A percentile compares a stretch with the other conserved stretches of the same genome.
Evolutionary conservation across 2,888 invertebrate species (phyloP).

Genomic region (Tenthredo scrophulariae): DNA sequence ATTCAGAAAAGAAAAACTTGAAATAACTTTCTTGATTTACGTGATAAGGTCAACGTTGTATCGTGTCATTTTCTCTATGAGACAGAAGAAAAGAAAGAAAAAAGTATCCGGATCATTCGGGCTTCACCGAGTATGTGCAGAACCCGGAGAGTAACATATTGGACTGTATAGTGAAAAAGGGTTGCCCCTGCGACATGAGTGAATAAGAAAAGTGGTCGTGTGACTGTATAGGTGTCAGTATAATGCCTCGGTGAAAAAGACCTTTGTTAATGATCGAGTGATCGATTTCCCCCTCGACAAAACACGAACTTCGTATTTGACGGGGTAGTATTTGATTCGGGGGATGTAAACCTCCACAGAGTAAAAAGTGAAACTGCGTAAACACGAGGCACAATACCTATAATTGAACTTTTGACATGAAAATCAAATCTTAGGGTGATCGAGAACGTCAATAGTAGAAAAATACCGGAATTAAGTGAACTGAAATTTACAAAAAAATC

Average conservation of each 20-base stretch:
- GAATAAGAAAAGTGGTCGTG: constrained; percentile 31
- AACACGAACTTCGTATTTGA: constrained; percentile 42
- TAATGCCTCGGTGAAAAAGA: background rate
- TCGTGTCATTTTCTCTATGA: background rate
- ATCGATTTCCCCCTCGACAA: constrained; percentile 33
- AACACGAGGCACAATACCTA: background rate
- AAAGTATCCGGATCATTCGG: background rate
- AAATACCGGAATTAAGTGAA: background rate
- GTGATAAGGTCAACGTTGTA: background rate
- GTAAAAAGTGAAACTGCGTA: background rate
- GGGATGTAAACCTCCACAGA: background rate
- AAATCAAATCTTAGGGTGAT: background rate
- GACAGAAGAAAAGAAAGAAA: no score
- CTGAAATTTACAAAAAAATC: background rate
- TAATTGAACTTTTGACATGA: background rate
- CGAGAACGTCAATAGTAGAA: background rate
- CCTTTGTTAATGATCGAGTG: constrained; percentile 37
- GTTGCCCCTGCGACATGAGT: background rate
- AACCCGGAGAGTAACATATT: background rate
- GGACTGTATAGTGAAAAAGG: constrained; percentile 24
- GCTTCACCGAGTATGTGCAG: background rate
- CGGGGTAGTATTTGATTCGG: constrained; percentile 4
- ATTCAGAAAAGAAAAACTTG: background rate
- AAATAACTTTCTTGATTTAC: background rate
- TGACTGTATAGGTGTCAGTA: background rate